phyloP scores from a whole-genome alignment of 1,140 invertebrate species.

The Parasteatoda tepidariorum region DNA sequence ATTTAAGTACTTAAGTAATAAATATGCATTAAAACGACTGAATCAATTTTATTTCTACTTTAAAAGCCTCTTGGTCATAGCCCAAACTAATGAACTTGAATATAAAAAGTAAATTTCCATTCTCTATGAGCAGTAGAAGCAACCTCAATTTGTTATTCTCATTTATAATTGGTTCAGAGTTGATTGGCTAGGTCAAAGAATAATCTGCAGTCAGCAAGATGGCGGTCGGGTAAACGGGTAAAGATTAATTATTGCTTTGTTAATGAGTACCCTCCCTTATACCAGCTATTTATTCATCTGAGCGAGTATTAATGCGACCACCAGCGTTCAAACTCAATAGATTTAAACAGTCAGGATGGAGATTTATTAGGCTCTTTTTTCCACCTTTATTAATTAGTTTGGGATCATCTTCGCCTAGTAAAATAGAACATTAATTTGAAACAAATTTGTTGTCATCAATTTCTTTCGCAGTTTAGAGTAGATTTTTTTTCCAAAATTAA shows the following conservation, averaged over 20 bases:
- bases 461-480: background rate
- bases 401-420: slow-evolving; percentile 43
- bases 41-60: no score
- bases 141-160: slow-evolving; percentile 6
- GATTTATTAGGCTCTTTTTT: slow-evolving; percentile 53
- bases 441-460: slow-evolving; percentile 60
- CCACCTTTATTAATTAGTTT: slow-evolving; percentile 59
- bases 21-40: no score
- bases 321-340: slow-evolving; percentile 60
- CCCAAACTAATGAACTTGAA: no score
- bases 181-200: slow-evolving; percentile 25
- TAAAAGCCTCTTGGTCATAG: no score
- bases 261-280: slow-evolving; percentile 59
- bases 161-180: background rate
- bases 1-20: no score
- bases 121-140: background rate
- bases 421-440: slow-evolving; percentile 53
- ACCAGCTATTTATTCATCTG: slow-evolving; percentile 59
- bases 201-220: slow-evolving; percentile 10
- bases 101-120: no score
- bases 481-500: no score
- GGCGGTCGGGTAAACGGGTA: slow-evolving; percentile 46
- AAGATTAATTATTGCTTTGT: slow-evolving; percentile 60
- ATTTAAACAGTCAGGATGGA: slow-evolving; percentile 48
- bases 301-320: slow-evolving; percentile 53